Conservation (phyloP, 2,888 invertebrate genomes). For the Diarsia brunnea region DNA sequence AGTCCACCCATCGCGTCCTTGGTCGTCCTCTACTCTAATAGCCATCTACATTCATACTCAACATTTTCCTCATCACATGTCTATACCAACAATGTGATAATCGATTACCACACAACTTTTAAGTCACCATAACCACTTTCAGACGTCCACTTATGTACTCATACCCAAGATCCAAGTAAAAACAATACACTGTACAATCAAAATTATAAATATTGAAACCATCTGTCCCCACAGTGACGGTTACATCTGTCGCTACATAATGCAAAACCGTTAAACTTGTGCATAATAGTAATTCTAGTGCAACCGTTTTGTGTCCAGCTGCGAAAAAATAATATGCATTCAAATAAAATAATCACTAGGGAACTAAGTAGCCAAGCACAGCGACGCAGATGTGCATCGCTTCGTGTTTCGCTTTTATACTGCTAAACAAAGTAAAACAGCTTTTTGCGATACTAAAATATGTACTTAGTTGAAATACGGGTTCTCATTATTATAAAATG, state of each 20-base stretch:
- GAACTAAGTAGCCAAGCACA: not conserved
- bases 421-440: not conserved
- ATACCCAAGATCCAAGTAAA: not conserved
- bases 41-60: no score
- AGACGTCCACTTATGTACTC: no score
- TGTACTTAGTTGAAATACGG: not conserved
- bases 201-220: not conserved
- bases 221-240: not conserved
- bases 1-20: no score
- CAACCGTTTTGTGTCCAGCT: not conserved
- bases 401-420: constrained; percentile 1
- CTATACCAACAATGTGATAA: no score
- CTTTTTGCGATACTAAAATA: not conserved
- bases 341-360: not conserved
- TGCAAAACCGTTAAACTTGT: not conserved
- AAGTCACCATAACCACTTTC: no score
- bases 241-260: not conserved
- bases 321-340: not conserved
- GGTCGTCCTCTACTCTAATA: no score
- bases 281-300: constrained; percentile 10
- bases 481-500: not conserved
- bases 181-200: not conserved
- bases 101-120: no score
- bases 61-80: no score
- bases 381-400: not conserved